These are phyloP conservation scores for Anoplopoma fimbria DNA, from an alignment of 2,113 vertebrate genomes.

Conservation along the genomic window DNA sequence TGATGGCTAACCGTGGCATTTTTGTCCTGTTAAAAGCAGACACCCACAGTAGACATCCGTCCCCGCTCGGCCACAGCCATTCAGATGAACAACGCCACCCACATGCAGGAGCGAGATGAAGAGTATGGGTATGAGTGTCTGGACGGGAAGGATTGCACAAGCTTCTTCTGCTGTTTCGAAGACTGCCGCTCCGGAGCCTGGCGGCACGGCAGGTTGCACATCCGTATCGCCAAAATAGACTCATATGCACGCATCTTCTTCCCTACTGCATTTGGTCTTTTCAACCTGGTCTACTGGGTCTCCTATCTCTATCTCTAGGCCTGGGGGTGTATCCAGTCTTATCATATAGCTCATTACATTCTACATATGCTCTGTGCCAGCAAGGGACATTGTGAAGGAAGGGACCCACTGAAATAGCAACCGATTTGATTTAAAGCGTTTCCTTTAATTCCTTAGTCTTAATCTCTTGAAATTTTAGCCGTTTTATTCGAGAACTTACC, in stretches of 20 bases:
- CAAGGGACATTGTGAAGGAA: constrained; percentile 66
- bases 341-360: constrained; percentile 59
- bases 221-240: constrained; percentile 98
- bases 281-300: constrained; percentile 99
- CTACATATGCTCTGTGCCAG: constrained; percentile 66
- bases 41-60: constrained; percentile 97
- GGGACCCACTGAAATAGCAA: constrained; percentile 56
- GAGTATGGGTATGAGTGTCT: constrained; percentile 98
- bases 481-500: constrained; percentile 52
- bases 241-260: constrained; percentile 98
- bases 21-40: constrained; percentile 84
- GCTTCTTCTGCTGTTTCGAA: constrained; percentile 99
- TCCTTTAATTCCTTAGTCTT: constrained; percentile 39
- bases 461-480: constrained; percentile 49
- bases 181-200: constrained; percentile 98
- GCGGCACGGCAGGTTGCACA: constrained; percentile 97
- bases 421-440: constrained; percentile 37
- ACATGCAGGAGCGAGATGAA: constrained; percentile 97
- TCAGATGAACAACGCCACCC: constrained; percentile 99
- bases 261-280: constrained; percentile 97
- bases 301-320: constrained; percentile 97
- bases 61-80: constrained; percentile 96
- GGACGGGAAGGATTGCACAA: constrained; percentile 99
- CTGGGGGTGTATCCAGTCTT: constrained; percentile 63
- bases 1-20: constrained; percentile 60